A percentile compares a stretch with the other conserved stretches of the same genome.
Conservation (phyloP, 2,888 invertebrate genomes). For the Rapana venosa region DNA sequence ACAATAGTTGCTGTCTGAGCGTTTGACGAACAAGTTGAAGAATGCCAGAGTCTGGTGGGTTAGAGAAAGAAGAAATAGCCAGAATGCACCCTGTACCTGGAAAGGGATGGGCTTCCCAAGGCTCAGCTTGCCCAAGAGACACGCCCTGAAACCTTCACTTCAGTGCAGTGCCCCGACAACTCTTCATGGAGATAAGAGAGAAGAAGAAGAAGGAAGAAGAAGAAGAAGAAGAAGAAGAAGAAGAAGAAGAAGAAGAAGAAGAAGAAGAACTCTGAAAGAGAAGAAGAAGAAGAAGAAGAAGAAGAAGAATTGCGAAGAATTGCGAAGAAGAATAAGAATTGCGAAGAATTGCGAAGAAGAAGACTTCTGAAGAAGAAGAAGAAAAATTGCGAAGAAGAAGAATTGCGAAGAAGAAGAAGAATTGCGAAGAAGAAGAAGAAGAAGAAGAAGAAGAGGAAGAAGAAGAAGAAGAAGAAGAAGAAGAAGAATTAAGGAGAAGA, state of each 20-base stretch:
- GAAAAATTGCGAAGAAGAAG: conserved; percentile 38
- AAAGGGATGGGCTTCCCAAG: no score
- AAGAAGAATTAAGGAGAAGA: no score
- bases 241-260: no score
- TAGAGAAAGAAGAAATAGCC: no score
- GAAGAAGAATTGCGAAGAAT: conserved; percentile 34
- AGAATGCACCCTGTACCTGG: no score
- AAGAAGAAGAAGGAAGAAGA: not conserved
- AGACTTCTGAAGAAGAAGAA: conserved; percentile 4
- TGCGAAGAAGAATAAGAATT: conserved; percentile 45
- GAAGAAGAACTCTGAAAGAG: not conserved
- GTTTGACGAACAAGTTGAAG: no score
- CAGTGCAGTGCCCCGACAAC: no score
- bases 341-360: conserved; percentile 29
- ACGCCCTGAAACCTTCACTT: no score
- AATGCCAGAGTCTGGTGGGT: no score
- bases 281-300: conserved; percentile 34
- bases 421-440: conserved; percentile 45
- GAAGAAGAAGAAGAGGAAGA: conserved; percentile 15
- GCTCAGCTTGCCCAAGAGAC: no score
- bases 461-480: not conserved
- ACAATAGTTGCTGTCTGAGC: no score
- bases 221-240: no score
- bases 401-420: conserved; percentile 36
- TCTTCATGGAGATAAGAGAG: not conserved